phyloP scores from a whole-genome alignment of 2,888 invertebrate genomes.

The Eupithecia insigniata region DNA sequence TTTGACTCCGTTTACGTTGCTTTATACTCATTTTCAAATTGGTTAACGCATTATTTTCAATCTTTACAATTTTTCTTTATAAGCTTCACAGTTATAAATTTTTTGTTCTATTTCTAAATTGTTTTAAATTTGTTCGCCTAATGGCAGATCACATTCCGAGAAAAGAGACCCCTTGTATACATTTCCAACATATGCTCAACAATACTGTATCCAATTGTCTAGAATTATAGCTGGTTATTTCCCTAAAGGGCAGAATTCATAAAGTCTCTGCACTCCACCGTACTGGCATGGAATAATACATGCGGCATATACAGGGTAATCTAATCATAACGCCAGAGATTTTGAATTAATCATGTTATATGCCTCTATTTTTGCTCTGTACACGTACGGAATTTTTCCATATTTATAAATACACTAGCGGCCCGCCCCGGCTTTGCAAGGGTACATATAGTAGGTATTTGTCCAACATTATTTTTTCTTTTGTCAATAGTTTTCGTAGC shows the following conservation, averaged over 20 bases:
- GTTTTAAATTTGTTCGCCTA: too few species aligned
- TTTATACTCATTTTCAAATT: too few species aligned
- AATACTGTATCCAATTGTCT: constrained; percentile 1
- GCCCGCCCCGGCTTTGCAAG: too few species aligned
- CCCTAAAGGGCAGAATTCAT: constrained; percentile 22
- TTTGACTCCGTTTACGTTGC: too few species aligned
- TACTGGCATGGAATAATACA: constrained; percentile 40
- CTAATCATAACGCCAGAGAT: constrained; percentile 50
- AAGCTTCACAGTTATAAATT: too few species aligned
- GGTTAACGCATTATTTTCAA: too few species aligned
- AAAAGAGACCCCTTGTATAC: not conserved
- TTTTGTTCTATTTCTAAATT: too few species aligned
- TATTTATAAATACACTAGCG: not conserved
- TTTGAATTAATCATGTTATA: constrained; percentile 60
- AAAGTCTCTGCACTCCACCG: constrained; percentile 16
- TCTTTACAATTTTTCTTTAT: too few species aligned
- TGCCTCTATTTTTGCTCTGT: constrained; percentile 43
- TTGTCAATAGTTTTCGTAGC: too few species aligned
- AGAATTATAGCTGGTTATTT: constrained; percentile 12
- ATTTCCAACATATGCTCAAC: not conserved
- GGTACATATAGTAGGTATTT: too few species aligned
- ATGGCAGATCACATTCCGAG: too few species aligned
- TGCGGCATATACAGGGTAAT: constrained; percentile 37
- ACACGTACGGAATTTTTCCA: constrained; percentile 42
- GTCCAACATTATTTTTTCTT: too few species aligned